Base-by-base conservation (phyloP, 2,888 invertebrate species). In the Schrankia costaestrigalis region DNA sequence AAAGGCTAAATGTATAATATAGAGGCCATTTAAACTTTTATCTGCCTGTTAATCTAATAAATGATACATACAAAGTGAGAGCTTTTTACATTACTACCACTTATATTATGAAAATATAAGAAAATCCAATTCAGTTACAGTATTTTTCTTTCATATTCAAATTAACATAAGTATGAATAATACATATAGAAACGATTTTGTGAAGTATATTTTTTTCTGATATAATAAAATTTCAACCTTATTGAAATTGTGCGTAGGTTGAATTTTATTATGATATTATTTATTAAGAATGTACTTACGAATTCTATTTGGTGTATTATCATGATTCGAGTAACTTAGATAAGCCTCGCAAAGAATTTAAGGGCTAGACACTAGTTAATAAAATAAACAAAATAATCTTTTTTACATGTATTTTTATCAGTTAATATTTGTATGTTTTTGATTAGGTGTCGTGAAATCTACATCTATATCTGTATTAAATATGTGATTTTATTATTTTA, bases 301-400 rank as follows among this genome's bases (percentile, higher is more conserved):
- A 11, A 25, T 24, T 31, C 17, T 10, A 17, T 17, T 31, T 25
- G 18, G 11, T 12, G 7, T 10, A 23, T 25, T 10, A 31, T 30
- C 30, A 15, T 17, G 12, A 30, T 3, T 11, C 11, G 30, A 23
- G 14, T 7, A 31, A n/a, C 8, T 32, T 9, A 29, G 48, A 46
- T 46, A 41, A 46, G 29, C 1, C 8, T 25, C 26, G 31, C 35
- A 25, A 36, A 36, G 29, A 51, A 44, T 32, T 34, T 36, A 9
- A 37, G 26, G 24, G 43, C n/a, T 21, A 40, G 37, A 30, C 34
- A 31, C 31, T 36, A 13, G 19, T 12, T 27, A 17, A n/a, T 26
- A 26, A 15, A 26, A 14, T 33, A 26, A 33, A 27, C 23, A 11
- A 10, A 10, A 22, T 40, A 30, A 30, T 40, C 18, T 25, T 25